Evolutionary conservation across 1,140 invertebrate genomes (phyloP), one percentile per base, ranked within the genome.

Genomic region (Calephelis virginiensis): DNA sequence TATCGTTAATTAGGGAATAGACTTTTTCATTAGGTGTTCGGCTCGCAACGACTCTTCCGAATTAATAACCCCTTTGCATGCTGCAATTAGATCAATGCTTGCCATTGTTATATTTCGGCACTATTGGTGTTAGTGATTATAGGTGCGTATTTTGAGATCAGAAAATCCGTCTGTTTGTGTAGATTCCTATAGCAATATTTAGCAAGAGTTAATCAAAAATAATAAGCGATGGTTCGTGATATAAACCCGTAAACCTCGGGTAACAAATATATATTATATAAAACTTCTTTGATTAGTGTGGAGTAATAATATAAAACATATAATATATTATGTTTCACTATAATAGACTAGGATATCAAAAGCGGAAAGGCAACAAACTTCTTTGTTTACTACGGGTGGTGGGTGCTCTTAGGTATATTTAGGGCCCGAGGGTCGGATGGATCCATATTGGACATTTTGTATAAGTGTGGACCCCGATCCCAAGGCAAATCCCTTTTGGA

Each of bases 391-490:
- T 68, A 74, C 74, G 62, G 66, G 69, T 69, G 72, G 48, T 56
- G 56, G 65, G 71, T 71, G 73, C 77, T 79, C 75, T 80, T 81
- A 85, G 82, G 78, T 82, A 82, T 76, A 76, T 82, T 76, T 75
- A 72, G 81, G 69, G 75, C 86, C 79, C 71, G 77, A 80, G 85
- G 85, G 86, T 82, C 70, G 80, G 73, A 68, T 68, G 76, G 74
- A 76, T 75, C 81, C 81, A 85, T 89, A 89, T 89, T 89, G 86
- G 84, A 90, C 88, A 89, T 90, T 90, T 89, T 89, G 88, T 90
- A 86, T 89, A 90, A 90, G 86, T 90, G 87, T 86, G 82, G 87
- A 78, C 76, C 81, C 74, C 83, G 84, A 82, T 81, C 83, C 85
- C 83, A 81, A 79, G 82, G 85, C 82, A 90, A 90, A 89, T 89